Evolutionary conservation across 2,888 invertebrate genomes (phyloP).

Genomic region (Loripinus fragilis): DNA sequence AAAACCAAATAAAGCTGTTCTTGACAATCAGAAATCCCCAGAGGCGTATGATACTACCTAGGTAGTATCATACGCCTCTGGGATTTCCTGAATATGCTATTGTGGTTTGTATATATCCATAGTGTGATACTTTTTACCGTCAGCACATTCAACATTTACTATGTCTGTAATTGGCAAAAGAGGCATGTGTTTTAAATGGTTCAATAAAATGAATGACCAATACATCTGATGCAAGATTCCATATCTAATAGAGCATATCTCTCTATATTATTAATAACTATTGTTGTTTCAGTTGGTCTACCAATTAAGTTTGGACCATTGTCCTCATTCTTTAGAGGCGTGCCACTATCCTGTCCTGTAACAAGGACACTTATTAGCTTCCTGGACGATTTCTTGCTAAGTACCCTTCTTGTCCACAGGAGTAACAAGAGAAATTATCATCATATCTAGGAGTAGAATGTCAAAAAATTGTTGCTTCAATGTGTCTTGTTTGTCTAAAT

Average conservation of each 20-base stretch:
- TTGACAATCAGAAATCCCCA: background rate
- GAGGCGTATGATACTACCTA: too few species aligned
- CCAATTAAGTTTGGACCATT: conserved; percentile 32
- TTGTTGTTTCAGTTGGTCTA: conserved; percentile 21
- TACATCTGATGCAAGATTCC: conserved; percentile 9
- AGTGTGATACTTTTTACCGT: conserved; percentile 28
- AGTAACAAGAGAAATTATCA: background rate
- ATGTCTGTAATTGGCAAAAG: conserved; percentile 20
- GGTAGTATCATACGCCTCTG: too few species aligned
- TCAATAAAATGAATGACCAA: conserved; percentile 3
- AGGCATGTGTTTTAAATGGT: background rate
- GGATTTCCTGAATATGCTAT: too few species aligned
- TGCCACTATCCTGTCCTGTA: conserved; percentile 8
- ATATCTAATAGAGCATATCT: conserved; percentile 26
- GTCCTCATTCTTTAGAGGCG: background rate
- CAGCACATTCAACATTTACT: conserved; percentile 38
- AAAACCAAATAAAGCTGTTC: conserved; percentile 24
- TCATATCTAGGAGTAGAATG: background rate
- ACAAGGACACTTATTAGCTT: background rate
- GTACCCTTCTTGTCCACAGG: conserved; percentile 10
- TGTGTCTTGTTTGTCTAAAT: background rate
- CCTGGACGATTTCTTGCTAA: conserved; percentile 16
- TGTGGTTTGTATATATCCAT: conserved; percentile 27
- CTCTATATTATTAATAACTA: background rate
- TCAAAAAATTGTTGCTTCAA: background rate